phyloP scores from a whole-genome alignment of 2,888 invertebrate species.

The Hydrotaea cyrtoneurina region DNA sequence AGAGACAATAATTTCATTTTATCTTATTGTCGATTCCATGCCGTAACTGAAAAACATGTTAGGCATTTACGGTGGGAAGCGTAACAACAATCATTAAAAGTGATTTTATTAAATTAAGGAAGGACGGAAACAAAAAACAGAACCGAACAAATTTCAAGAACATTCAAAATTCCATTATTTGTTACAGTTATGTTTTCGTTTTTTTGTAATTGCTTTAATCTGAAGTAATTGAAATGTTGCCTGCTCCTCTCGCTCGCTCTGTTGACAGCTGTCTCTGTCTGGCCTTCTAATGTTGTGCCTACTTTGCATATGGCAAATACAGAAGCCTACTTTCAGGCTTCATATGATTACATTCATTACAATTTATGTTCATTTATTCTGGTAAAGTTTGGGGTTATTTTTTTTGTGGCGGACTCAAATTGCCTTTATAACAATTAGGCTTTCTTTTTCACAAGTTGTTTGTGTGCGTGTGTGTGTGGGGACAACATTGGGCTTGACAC shows the following conservation, averaged over 20 bases:
- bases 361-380: not conserved
- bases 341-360: constrained; percentile 1
- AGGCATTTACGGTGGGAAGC: not conserved
- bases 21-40: not conserved
- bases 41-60: not conserved
- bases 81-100: not conserved
- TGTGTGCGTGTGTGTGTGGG: not conserved
- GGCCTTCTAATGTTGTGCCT: constrained; percentile 1
- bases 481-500: too few relatives aligned
- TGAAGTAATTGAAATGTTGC: constrained; percentile 29
- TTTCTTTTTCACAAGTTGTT: not conserved
- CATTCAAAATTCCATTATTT: not conserved
- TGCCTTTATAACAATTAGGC: not conserved
- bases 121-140: not conserved
- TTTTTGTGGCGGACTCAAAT: not conserved
- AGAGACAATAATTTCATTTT: not conserved
- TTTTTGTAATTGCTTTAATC: constrained; percentile 29
- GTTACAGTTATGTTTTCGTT: not conserved
- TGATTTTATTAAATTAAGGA: not conserved
- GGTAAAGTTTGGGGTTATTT: not conserved
- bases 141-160: not conserved
- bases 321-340: constrained; percentile 24
- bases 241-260: not conserved
- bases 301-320: not conserved
- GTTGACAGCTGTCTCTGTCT: not conserved